Evolutionary conservation across 1,140 invertebrate species (phyloP).

Genomic region (Pemphigus obesinymphae): DNA sequence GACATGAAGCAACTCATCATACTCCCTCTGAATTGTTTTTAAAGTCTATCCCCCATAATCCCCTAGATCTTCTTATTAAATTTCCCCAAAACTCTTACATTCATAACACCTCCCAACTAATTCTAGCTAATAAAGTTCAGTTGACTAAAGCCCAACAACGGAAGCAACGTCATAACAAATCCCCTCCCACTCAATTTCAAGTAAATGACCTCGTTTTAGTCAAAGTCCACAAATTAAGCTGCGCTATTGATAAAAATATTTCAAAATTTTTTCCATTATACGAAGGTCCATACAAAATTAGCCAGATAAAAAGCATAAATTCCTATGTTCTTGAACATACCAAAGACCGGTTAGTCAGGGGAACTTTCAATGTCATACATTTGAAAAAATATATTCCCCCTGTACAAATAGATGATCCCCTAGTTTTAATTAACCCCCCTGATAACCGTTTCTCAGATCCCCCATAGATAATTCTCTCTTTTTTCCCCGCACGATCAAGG

Average conservation of each 20-base stretch:
- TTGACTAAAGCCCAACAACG: too few species aligned
- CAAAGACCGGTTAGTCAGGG: background rate
- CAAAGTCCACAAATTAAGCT: background rate
- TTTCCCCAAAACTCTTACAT: background rate
- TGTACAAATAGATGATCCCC: background rate
- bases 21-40: background rate
- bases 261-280: background rate
- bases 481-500: too few species aligned
- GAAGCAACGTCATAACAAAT: too few species aligned
- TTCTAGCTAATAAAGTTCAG: background rate
- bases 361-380: background rate
- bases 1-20: background rate
- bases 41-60: background rate
- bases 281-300: background rate
- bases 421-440: too few species aligned
- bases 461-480: too few species aligned
- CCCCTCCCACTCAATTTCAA: background rate
- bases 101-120: background rate
- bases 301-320: background rate
- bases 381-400: background rate
- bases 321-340: background rate
- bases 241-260: background rate
- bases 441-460: too few species aligned
- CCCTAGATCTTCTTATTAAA: background rate
- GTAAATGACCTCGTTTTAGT: background rate